Base-by-base conservation (phyloP, 2,888 invertebrate genomes). In the Dyspetes luteomarginatus region DNA sequence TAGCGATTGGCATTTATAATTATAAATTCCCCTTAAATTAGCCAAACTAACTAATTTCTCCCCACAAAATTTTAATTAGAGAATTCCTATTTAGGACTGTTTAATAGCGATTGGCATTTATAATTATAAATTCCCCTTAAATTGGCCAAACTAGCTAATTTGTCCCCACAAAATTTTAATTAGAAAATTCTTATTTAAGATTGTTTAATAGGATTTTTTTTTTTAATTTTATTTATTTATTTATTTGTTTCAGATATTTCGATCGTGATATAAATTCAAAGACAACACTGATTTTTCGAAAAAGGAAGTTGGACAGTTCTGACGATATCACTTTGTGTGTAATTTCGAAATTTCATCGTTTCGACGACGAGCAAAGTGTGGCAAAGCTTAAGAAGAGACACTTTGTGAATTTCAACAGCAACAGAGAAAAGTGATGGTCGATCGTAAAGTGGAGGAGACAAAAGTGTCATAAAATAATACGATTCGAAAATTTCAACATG, bases 371-470 rank as follows among this genome's bases (percentile, higher is more conserved):
- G 26, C 9, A 9, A 15, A 24, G 30, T 15, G 5, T 24, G 9
- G 5, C 45, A 30, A 56, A 74, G 43, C 64, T 55, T 19, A 15
- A 36, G 60, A 9, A 15, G 12, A 36, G 50, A 26, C 22, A 26
- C 5, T 43, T 43, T n/a, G 1, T 3, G 28, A 36, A 4, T 19
- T 9, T 24, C 24, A 15, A 65, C 24, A 50, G n/a, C 41, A 28
- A 19, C 17, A 5, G 15, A 50, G 22, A 41, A n/a, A 48, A 45
- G 45, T n/a, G 45, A 45, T 45, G 45, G 48, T 30, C 50, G 28
- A 50, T 65, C 65, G 50, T 65, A 65, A 65, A 65, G 28, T 30
- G 17, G 15, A 30, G 26, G 28, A 30, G 28, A 5, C 48, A 43
- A 30, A 50, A 65, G 50, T 24, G 15, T 2, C 15, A 17, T 28